A percentile compares a stretch with the other conserved stretches of the same genome.
Conservation (phyloP, 2,888 invertebrate species). For the Drosophila barbarae region DNA sequence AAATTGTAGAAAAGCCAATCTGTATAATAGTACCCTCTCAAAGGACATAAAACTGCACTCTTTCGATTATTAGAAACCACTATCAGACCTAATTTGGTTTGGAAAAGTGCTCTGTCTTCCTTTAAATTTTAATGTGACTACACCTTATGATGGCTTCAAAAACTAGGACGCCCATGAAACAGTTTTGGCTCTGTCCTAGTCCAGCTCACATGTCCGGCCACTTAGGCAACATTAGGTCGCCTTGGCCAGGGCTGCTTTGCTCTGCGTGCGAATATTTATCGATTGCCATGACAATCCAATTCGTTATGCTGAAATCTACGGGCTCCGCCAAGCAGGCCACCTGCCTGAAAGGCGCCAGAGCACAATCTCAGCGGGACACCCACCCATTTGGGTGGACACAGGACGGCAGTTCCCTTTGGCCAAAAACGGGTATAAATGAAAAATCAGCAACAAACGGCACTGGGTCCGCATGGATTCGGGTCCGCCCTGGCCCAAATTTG, state of each 20-base stretch:
- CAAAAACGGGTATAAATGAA: constrained; percentile 57
- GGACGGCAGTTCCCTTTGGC: constrained; percentile 30
- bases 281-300: constrained; percentile 73
- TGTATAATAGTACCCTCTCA: too few relatives aligned
- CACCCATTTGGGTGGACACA: constrained; percentile 1
- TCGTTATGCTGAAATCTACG: constrained; percentile 68
- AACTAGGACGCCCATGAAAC: constrained; percentile 5
- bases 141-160: not conserved
- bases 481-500: constrained; percentile 40
- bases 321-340: constrained; percentile 36
- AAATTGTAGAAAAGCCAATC: too few relatives aligned
- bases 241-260: constrained; percentile 31
- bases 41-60: not conserved
- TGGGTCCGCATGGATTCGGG: constrained; percentile 5
- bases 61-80: not conserved
- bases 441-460: constrained; percentile 51
- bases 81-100: not conserved
- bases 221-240: constrained; percentile 65
- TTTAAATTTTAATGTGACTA: not conserved
- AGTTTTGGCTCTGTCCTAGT: not conserved
- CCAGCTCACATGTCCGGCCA: constrained; percentile 36
- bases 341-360: constrained; percentile 35
- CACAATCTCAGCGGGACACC: constrained; percentile 20
- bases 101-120: too few relatives aligned
- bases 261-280: constrained; percentile 70